Conservation (phyloP, 2,797 vertebrate genomes). For the Sylvilagus floridanus region DNA sequence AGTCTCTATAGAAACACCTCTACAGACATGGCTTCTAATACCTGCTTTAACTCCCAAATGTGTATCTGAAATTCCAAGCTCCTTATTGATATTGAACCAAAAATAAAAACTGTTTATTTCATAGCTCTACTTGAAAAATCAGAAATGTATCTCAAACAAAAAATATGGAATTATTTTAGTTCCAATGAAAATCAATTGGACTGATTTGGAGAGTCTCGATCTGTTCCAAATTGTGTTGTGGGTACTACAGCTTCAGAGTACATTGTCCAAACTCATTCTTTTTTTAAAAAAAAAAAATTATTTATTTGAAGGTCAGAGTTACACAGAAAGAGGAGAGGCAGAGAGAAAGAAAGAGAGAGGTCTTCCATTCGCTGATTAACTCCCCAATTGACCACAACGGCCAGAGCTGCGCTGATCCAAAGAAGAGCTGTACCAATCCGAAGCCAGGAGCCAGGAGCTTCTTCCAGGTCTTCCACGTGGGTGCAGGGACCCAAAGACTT, state of each 20-base stretch:
- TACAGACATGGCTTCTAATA: neutral
- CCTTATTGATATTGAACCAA: neutral
- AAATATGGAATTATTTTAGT: neutral
- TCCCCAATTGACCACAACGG: too few relatives aligned
- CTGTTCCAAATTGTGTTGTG: neutral
- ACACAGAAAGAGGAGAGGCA: too few relatives aligned
- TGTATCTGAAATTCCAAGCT: neutral
- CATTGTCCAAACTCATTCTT: too few relatives aligned
- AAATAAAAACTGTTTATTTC: neutral
- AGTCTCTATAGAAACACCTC: neutral
- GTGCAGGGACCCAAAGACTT: too few relatives aligned
- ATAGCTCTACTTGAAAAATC: conserved; percentile 28
- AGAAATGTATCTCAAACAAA: neutral
- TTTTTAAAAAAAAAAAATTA: too few relatives aligned
- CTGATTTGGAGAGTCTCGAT: neutral
- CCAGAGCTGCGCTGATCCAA: too few relatives aligned
- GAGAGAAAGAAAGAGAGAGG: too few relatives aligned
- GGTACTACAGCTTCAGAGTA: neutral
- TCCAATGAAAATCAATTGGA: neutral
- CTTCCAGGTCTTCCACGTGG: too few relatives aligned
- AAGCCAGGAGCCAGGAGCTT: too few relatives aligned
- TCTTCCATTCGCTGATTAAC: too few relatives aligned
- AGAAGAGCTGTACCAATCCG: too few relatives aligned
- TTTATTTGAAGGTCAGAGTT: too few relatives aligned
- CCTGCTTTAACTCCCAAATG: neutral